phyloP scores from a whole-genome alignment of 2,888 invertebrate genomes.

The Drosophila cracens region DNA sequence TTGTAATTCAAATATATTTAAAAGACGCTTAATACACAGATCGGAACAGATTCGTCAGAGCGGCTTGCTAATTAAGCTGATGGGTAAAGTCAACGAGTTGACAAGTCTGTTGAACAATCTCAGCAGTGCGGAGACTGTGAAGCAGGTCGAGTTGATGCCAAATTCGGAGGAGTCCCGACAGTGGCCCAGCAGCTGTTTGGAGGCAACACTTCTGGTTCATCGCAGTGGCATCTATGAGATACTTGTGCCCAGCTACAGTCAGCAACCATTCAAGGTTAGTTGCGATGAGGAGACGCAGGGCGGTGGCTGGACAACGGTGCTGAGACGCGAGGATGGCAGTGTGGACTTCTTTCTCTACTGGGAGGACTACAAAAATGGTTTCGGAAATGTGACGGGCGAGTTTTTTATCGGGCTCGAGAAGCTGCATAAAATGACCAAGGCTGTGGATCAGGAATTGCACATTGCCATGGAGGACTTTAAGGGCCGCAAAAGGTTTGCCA shows the following conservation, averaged over 20 bases:
- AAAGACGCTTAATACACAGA: background rate
- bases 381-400: conserved; percentile 89
- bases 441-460: conserved; percentile 86
- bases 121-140: background rate
- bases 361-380: conserved; percentile 87
- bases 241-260: conserved; percentile 85
- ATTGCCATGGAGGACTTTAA: conserved; percentile 88
- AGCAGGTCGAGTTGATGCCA: background rate
- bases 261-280: conserved; percentile 87
- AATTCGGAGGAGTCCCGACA: background rate
- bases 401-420: conserved; percentile 90
- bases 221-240: conserved; percentile 81
- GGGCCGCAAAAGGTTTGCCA: conserved; percentile 86
- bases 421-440: conserved; percentile 85
- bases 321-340: conserved; percentile 88
- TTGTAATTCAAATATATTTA: background rate
- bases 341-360: conserved; percentile 89
- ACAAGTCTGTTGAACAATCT: background rate
- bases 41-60: background rate
- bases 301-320: conserved; percentile 90
- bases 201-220: conserved; percentile 46
- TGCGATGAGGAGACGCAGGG: conserved; percentile 85
- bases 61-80: background rate
- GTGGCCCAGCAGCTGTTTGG: conserved; percentile 64
- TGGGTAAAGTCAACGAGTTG: background rate